Evolutionary conservation across 2,888 invertebrate genomes (phyloP), one percentile per base, ranked within the genome.

Genomic region (Protophormia terraenovae): DNA sequence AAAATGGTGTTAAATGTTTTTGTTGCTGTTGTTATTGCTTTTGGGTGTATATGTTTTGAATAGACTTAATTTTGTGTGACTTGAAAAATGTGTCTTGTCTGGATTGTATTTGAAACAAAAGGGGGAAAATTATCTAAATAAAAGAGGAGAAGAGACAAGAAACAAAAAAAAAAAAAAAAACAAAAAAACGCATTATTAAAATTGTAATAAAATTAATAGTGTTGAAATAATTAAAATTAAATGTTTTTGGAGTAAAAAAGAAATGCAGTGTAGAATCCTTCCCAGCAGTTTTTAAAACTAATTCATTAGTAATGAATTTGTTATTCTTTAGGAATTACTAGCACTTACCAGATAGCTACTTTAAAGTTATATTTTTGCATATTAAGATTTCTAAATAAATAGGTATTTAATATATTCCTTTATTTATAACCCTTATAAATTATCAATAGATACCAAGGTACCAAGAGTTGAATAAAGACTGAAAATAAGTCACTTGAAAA

Each of bases 61-160:
- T 69, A 53, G 69, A 67, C 60, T 75, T 75, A 69, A 81, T 81
- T 81, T 73, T 60, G 32, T 73, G 41, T 50, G 22, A 38, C 66
- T 69, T 69, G 62, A 60, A 62, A 53, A 71, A 62, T 77, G 53
- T 66, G 19, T 47, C 29, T 66, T 32, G 32, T 32, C 32, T 32
- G 32, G n/a, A n/a, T n/a, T 32, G 7, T 32, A 10, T 10, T 10
- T 8, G 4, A 45, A 75, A 64, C 62, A 53, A 64, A 64, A 64
- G 19, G 50, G 10, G 41, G 24, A 38, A 64, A 38, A 35, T 14
- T 12, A 16, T 67, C 8, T 19, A 55, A 55, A 62, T 38, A 75
- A 53, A 7, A 62, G 41, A 2, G 29, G 29, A 29, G 27, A 55
- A 12, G 16, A 1, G 7, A 29, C n/a, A 8, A 29, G 10, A 58